phyloP scores from a whole-genome alignment of 1,140 invertebrate species.

The Druon quercuslanigerum region DNA sequence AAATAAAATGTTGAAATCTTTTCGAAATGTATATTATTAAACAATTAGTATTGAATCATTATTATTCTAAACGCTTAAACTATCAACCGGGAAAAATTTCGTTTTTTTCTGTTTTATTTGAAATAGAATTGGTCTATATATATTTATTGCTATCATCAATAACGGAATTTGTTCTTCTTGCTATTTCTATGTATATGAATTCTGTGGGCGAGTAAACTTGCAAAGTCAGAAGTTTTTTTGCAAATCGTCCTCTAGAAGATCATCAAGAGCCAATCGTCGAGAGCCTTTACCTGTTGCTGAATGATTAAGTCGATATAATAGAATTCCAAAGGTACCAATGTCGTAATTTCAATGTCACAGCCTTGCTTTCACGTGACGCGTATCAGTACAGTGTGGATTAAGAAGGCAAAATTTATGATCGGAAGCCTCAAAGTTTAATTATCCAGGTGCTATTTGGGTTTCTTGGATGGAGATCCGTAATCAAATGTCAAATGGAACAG shows the following conservation, averaged over 20 bases:
- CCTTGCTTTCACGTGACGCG: conserved; percentile 1
- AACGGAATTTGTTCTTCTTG: neutral
- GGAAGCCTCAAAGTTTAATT: neutral
- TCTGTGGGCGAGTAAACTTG: too few relatives aligned
- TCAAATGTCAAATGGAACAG: neutral
- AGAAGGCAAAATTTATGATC: conserved; percentile 6
- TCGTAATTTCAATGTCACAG: neutral
- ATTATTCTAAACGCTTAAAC: too few relatives aligned
- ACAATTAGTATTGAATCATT: too few relatives aligned
- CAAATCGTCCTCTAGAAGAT: neutral
- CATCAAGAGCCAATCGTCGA: neutral
- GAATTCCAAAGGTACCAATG: conserved; percentile 6
- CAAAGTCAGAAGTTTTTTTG: neutral
- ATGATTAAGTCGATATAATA: conserved; percentile 3
- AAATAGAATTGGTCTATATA: neutral
- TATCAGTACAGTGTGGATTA: neutral
- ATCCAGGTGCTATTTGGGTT: neutral
- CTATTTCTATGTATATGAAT: neutral
- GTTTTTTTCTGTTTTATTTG: too few relatives aligned
- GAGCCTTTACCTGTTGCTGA: neutral
- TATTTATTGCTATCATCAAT: neutral
- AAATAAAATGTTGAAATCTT: too few relatives aligned
- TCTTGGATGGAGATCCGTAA: neutral
- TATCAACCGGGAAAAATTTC: too few relatives aligned
- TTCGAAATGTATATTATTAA: too few relatives aligned